Percentiles rank a stretch among this genome's conserved stretches.
phyloP scores from a whole-genome alignment of 2,888 invertebrate genomes.

The Volucella inanis region DNA sequence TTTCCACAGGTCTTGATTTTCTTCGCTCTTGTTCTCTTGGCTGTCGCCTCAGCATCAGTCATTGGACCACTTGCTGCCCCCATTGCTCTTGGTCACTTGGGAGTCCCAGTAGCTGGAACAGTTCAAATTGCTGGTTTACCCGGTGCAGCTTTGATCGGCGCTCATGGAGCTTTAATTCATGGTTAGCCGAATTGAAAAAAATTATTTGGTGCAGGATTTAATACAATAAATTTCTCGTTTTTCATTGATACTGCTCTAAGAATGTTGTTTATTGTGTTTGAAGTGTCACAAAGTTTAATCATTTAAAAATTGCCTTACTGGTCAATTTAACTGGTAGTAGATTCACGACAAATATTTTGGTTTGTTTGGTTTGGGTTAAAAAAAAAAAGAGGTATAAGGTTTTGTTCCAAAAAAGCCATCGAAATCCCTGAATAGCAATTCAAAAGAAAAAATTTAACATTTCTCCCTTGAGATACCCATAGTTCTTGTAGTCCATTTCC shows the following conservation, averaged over 20 bases:
- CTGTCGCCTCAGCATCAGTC: conserved; percentile 40
- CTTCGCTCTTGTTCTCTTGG: conserved; percentile 39
- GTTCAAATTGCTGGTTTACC: conserved; percentile 20
- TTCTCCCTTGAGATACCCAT: no score
- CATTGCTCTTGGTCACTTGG: conserved; percentile 26
- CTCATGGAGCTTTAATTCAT: conserved; percentile 21
- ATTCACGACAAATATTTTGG: no score
- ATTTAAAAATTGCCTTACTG: no score
- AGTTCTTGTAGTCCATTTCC: no score
- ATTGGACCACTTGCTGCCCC: conserved; percentile 30
- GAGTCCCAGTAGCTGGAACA: conserved; percentile 23
- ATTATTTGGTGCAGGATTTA: not conserved
- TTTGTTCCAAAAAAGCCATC: no score
- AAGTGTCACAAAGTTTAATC: no score
- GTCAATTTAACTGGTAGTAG: no score
- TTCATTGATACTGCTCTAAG: not conserved
- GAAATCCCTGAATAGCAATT: no score
- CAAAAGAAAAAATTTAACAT: no score
- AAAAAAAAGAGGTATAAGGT: no score
- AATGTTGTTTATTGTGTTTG: no score
- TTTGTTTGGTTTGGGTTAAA: no score
- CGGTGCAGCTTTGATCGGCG: conserved; percentile 12
- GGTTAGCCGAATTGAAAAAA: conserved; percentile 9
- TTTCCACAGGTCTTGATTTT: conserved; percentile 39
- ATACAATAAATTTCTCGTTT: conserved; percentile 40